Percentiles rank a stretch among this genome's conserved stretches.
Evolutionary conservation across 2,797 vertebrate genomes (phyloP).

Genomic region (Rhinichthys osculus): DNA sequence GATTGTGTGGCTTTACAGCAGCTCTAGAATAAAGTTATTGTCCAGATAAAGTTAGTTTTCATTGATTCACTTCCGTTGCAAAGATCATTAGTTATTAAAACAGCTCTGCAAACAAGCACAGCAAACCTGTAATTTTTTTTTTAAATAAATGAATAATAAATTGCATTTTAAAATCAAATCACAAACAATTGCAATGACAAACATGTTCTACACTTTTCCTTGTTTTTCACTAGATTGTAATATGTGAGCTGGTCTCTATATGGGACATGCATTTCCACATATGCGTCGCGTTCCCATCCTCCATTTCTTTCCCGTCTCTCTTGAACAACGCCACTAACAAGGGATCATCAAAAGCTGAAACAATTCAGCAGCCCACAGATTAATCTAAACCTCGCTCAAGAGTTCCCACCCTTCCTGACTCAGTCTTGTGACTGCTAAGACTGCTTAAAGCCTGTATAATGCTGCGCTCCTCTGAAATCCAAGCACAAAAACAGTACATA

Average conservation of each 20-base stretch:
- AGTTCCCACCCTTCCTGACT: background rate
- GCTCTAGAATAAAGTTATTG: no score
- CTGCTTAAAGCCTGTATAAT: constrained; percentile 41
- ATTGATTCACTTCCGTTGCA: no score
- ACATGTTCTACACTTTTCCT: background rate
- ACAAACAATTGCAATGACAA: background rate
- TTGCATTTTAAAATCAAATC: no score
- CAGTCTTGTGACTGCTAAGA: constrained; percentile 44
- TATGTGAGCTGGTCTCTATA: background rate
- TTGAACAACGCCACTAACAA: constrained; percentile 31
- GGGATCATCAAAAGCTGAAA: constrained; percentile 31
- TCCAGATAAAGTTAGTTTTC: no score
- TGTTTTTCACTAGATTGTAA: background rate
- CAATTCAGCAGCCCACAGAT: background rate
- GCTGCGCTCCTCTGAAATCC: background rate
- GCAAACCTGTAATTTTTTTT: no score
- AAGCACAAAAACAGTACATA: background rate
- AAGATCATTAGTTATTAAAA: no score
- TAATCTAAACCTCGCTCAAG: constrained; percentile 26
- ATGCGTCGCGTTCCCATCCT: constrained; percentile 62
- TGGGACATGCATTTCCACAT: constrained; percentile 34
- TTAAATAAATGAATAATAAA: no score
- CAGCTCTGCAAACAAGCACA: no score
- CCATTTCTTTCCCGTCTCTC: constrained; percentile 37
- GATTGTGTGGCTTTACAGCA: no score